phyloP scores from a whole-genome alignment of 2,113 vertebrate genomes.

The Actenoides hombroni region DNA sequence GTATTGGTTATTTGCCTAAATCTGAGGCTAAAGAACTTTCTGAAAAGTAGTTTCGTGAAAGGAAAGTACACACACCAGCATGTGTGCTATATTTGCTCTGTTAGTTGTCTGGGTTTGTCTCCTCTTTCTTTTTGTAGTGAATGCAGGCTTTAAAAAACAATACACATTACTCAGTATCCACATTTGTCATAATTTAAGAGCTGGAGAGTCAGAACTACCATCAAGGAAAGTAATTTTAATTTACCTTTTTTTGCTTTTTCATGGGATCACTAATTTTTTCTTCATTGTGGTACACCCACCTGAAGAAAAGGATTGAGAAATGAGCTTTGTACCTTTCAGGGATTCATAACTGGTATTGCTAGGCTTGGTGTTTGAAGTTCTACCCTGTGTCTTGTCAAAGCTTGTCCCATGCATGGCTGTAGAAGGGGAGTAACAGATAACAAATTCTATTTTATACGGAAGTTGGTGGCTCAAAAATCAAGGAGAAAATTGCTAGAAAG shows the following conservation, averaged over 20 bases:
- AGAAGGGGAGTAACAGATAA: background rate
- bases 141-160: background rate
- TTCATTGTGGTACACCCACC: background rate
- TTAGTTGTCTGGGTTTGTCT: background rate
- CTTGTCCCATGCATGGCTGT: background rate
- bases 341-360: background rate
- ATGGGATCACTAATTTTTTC: background rate
- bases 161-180: background rate
- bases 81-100: background rate
- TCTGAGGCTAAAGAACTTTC: background rate
- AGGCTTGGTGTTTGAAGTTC: background rate
- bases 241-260: background rate
- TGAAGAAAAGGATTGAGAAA: background rate
- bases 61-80: background rate
- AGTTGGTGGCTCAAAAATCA: background rate
- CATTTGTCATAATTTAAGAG: background rate
- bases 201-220: background rate
- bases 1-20: background rate
- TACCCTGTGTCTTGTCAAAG: background rate
- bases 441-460: background rate
- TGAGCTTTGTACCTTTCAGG: background rate
- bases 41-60: background rate
- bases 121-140: background rate
- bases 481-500: conserved; percentile 33
- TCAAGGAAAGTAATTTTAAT: background rate